Evolutionary conservation across 2,113 vertebrate genomes (phyloP), one percentile per base, ranked within the genome.

Genomic region (Phrynosoma blainvillii): DNA sequence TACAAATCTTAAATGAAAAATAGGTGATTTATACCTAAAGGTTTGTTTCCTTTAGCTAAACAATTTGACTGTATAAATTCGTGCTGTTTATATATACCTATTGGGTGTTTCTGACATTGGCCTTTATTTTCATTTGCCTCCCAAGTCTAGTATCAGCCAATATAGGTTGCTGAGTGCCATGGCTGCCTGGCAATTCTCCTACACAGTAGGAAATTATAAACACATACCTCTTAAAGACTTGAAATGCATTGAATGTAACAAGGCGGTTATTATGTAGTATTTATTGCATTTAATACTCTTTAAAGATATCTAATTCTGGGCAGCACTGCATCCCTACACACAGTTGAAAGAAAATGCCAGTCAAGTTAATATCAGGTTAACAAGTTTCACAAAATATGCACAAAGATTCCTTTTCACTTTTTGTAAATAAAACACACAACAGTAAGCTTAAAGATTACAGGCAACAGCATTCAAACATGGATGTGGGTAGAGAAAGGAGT

Each of bases 401-500:
- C 89, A 96, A 95, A 93, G 96, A 96, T 93, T 96, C 96, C 96
- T 96, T 96, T 96, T 94, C 92, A 95, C 94, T 96, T 93, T 88
- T 96, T 91, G 94, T 96, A 96, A 97, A 97, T 96, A 96, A 97
- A 96, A 96, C 96, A 97, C 96, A 97, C 95, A 98, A 97, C 97
- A 97, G 97, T 97, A 97, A 98, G 96, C 97, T 98, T 98, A 98
- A 96, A 97, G 95, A 98, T 98, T 97, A 99, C 98, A 99, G 98
- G 98, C 97, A 99, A 99, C 97, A 98, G 98, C 98, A 99, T 99
- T 99, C 98, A 99, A 98, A 98, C 97, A 97, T 98, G 98, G 98
- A 99, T 98, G 98, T 99, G 98, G 98, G 98, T 99, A 99, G 97
- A 99, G 98, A 99, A 99, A 99, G 99, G 98, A 99, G 98, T 99